These are phyloP conservation scores for Selene dorsalis DNA, from an alignment of 2,797 vertebrate species.

Conservation along the genomic window DNA sequence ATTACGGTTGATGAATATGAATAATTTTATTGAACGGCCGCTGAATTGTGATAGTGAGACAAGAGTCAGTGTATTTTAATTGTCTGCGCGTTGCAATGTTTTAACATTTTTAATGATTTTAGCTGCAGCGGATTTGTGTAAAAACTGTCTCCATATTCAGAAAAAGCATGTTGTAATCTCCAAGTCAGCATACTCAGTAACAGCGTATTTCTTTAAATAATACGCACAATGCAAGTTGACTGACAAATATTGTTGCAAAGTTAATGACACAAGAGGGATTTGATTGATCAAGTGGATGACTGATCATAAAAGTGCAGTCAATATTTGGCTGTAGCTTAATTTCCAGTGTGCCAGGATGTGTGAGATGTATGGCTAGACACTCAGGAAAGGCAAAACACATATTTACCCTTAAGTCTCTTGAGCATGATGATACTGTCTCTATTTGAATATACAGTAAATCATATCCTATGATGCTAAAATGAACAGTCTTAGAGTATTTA, in stretches of 20 bases:
- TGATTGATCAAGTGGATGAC: slow-evolving; percentile 83
- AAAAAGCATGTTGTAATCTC: background rate
- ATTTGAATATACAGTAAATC: slow-evolving; percentile 68
- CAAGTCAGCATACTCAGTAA: slow-evolving; percentile 7
- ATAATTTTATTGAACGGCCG: background rate
- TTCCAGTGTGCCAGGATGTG: slow-evolving; percentile 65
- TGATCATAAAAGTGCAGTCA: slow-evolving; percentile 80
- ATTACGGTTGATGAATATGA: background rate
- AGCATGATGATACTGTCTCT: slow-evolving; percentile 59
- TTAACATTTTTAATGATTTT: background rate
- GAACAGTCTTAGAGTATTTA: slow-evolving; percentile 68
- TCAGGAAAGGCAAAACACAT: slow-evolving; percentile 67
- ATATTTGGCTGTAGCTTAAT: slow-evolving; percentile 79
- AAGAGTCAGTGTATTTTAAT: background rate
- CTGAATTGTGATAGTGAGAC: background rate
- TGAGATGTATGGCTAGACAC: slow-evolving; percentile 63
- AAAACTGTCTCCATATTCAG: background rate
- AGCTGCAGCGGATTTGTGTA: background rate
- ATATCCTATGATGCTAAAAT: slow-evolving; percentile 64
- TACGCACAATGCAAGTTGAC: slow-evolving; percentile 44
- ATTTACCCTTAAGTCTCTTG: slow-evolving; percentile 71
- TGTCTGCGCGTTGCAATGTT: background rate
- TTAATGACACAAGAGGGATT: slow-evolving; percentile 81
- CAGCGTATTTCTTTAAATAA: background rate
- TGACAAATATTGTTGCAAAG: slow-evolving; percentile 83